Base-by-base conservation (phyloP, 2,113 vertebrate genomes). In the Leiothrix lutea region DNA sequence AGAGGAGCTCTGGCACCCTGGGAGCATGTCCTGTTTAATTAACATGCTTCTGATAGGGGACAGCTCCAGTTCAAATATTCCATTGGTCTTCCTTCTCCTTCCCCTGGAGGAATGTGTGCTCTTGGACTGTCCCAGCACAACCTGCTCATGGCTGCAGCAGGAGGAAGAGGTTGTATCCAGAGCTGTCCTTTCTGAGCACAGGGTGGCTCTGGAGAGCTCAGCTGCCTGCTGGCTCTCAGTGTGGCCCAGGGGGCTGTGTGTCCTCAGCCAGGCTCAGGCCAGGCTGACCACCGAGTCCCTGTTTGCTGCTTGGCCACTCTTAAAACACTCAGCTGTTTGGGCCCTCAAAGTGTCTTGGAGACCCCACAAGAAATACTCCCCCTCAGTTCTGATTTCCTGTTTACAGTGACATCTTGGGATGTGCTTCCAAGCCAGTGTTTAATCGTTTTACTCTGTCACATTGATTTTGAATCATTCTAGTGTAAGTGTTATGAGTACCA, bases 391-490 rank as follows among this genome's bases (percentile, higher is more conserved):
- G 80, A 94, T 96, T 97, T 97, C 95, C 96, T 97, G 96, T 97
- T 97, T 97, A 97, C 94, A 78, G 15, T 88, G 91, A 96, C 48
- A 12, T 84, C 95, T 86, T 84, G 88, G 72, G 86, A 93, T 94
- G n/a, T 88, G 80, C 73, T 95, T 95, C 95, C 96, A 96, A 96
- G 80, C 56, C 92, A 70, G 50, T 40, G 61, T 86, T 96, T 95
- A 93, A 94, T 95, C 90, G 80, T 93, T 84, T 92, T 57, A 92
- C 88, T 86, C 86, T 95, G 94, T 88, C 88, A 95, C 91, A 91
- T 60, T 96, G 92, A 96, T 94, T 96, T 96, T 95, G 92, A 95
- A 88, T 94, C 91, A 95, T 88, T 96, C 80, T 81, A 88, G 88
- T 88, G 92, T 86, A 86, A 94, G 72, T 80, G 80, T 83, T 94